phyloP scores from a whole-genome alignment of 1,140 invertebrate genomes.

The Teleogryllus occipitalis region DNA sequence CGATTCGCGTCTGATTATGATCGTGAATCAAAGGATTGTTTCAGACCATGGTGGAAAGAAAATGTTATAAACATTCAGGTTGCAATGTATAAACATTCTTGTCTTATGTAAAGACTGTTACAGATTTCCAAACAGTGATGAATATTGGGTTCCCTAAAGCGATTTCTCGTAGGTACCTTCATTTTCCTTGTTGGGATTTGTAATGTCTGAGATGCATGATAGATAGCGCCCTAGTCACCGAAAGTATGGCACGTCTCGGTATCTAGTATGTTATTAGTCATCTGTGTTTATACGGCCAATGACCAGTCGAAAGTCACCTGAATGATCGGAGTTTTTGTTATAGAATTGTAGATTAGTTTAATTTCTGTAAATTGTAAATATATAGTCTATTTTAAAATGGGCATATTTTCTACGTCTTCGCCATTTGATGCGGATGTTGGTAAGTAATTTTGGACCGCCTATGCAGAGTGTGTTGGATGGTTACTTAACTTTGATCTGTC shows the following conservation, averaged over 20 bases:
- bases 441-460: neutral
- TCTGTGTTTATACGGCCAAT: slow-evolving; percentile 4
- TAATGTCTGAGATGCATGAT: neutral
- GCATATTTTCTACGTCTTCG: neutral
- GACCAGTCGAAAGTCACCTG: slow-evolving; percentile 3
- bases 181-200: too few species aligned
- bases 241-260: neutral
- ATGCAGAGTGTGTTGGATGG: too few species aligned
- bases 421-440: neutral
- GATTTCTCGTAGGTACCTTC: too few species aligned
- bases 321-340: neutral
- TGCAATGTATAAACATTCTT: too few species aligned
- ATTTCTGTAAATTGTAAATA: neutral
- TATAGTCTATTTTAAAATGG: neutral
- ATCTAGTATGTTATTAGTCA: neutral
- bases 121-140: too few species aligned
- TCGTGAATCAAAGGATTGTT: too few species aligned
- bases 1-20: too few species aligned
- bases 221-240: neutral
- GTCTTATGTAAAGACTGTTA: too few species aligned
- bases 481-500: too few species aligned
- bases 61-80: too few species aligned
- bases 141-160: too few species aligned
- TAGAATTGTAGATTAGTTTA: neutral
- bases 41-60: too few species aligned